These are phyloP conservation scores for Zosterops lateralis DNA, from an alignment of 2,113 vertebrate genomes.

Conservation along the genomic window DNA sequence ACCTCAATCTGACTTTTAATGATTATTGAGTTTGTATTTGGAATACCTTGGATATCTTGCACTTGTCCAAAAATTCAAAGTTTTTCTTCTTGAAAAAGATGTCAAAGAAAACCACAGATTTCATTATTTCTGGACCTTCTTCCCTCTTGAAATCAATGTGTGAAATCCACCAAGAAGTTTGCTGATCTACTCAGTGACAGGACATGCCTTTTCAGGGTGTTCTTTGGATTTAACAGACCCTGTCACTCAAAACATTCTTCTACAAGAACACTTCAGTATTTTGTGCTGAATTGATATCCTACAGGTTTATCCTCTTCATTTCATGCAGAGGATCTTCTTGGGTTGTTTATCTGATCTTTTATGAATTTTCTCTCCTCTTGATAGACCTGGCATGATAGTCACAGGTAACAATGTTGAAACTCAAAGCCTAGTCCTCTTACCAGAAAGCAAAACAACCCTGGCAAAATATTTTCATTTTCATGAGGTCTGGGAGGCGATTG, in stretches of 20 bases:
- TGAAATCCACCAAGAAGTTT: not conserved
- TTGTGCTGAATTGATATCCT: not conserved
- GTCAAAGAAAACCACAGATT: not conserved
- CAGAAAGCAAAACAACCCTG: not conserved
- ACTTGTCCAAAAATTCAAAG: not conserved
- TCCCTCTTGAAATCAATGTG: not conserved
- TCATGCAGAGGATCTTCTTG: not conserved
- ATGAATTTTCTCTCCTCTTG: not conserved
- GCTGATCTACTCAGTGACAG: not conserved
- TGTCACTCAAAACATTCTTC: not conserved
- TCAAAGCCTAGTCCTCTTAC: not conserved
- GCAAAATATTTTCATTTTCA: conserved; percentile 30
- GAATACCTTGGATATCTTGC: not conserved
- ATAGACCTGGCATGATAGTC: not conserved
- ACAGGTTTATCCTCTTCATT: not conserved
- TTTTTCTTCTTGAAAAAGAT: not conserved
- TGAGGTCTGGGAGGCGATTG: not conserved
- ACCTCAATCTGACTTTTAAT: not conserved
- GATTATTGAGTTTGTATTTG: not conserved
- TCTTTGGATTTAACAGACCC: not conserved
- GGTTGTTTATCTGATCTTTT: not conserved
- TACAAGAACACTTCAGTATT: not conserved
- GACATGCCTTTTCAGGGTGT: not conserved
- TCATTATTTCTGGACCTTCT: not conserved
- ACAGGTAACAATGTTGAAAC: not conserved